Evolutionary conservation across 2,797 vertebrate genomes (phyloP).

Genomic region (Urocyon cinereoargenteus): DNA sequence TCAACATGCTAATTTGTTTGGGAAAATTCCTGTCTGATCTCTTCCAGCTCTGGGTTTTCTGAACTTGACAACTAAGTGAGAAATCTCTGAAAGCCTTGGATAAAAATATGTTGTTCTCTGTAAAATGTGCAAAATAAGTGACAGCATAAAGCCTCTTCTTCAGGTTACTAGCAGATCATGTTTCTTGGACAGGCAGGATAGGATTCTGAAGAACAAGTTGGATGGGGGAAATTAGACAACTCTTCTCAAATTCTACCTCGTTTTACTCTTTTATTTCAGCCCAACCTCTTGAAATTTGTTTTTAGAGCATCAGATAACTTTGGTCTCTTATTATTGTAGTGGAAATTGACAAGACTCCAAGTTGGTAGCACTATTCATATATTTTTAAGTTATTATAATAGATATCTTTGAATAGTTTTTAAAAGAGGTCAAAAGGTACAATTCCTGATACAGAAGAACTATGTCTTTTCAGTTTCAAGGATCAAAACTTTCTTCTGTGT

Average conservation of each 20-base stretch:
- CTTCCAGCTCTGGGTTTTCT: constrained; percentile 56
- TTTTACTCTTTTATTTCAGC: background rate
- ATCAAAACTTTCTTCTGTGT: background rate
- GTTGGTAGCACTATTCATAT: background rate
- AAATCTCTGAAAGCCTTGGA: constrained; percentile 49
- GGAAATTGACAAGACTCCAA: constrained; percentile 2
- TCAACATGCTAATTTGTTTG: constrained; percentile 75
- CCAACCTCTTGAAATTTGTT: background rate
- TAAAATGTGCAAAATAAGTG: constrained; percentile 48
- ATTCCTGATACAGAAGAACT: background rate
- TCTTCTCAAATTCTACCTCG: background rate
- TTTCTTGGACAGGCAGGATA: background rate
- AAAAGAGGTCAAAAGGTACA: background rate
- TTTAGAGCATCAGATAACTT: background rate
- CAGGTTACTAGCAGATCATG: background rate
- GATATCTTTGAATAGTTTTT: constrained; percentile 23
- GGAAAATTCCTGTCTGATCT: constrained; percentile 47
- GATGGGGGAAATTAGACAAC: background rate
- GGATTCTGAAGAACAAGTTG: background rate
- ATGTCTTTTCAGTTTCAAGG: constrained; percentile 47
- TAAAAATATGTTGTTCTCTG: constrained; percentile 40
- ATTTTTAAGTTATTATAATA: background rate
- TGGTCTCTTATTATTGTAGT: background rate
- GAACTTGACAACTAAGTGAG: constrained; percentile 62
- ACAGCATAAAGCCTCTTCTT: background rate